phyloP scores from a whole-genome alignment of 2,888 invertebrate species.

The Phortica magna region DNA sequence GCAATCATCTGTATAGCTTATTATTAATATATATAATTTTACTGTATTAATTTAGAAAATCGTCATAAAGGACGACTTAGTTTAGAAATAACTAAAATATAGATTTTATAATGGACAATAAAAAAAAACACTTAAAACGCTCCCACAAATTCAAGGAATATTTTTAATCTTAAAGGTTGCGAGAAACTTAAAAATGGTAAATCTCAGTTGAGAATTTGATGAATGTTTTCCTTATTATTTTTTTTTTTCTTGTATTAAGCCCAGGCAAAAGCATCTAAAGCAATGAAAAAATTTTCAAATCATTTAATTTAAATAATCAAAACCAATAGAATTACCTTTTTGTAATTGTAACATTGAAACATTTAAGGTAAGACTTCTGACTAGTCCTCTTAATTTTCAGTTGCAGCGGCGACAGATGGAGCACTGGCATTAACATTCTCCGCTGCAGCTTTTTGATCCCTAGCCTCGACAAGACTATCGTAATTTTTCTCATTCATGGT shows the following conservation, averaged over 20 bases:
- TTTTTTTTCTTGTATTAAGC: slow-evolving; percentile 19
- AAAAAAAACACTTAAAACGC: background rate
- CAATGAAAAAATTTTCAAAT: no score
- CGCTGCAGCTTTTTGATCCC: slow-evolving; percentile 41
- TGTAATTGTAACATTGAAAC: slow-evolving; percentile 6
- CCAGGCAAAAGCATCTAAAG: no score
- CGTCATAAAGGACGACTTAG: no score
- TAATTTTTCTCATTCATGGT: slow-evolving; percentile 69
- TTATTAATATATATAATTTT: no score
- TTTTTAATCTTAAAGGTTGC: background rate
- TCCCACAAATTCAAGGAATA: no score
- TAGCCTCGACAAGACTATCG: slow-evolving; percentile 59
- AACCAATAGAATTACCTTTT: slow-evolving; percentile 2
- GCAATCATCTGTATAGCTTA: no score
- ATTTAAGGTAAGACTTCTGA: slow-evolving; percentile 31
- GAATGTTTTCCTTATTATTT: slow-evolving; percentile 16
- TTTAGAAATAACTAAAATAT: no score
- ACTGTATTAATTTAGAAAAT: no score
- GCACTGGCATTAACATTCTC: slow-evolving; percentile 29
- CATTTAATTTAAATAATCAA: background rate
- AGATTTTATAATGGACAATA: background rate
- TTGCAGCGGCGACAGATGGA: background rate
- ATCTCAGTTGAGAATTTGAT: background rate
- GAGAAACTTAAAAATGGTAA: background rate
- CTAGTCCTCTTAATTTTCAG: slow-evolving; percentile 11